A percentile compares a stretch with the other conserved stretches of the same genome.
These are phyloP conservation scores for Penaeus japonicus DNA, from an alignment of 1,140 invertebrate species.

Conservation along the genomic window DNA sequence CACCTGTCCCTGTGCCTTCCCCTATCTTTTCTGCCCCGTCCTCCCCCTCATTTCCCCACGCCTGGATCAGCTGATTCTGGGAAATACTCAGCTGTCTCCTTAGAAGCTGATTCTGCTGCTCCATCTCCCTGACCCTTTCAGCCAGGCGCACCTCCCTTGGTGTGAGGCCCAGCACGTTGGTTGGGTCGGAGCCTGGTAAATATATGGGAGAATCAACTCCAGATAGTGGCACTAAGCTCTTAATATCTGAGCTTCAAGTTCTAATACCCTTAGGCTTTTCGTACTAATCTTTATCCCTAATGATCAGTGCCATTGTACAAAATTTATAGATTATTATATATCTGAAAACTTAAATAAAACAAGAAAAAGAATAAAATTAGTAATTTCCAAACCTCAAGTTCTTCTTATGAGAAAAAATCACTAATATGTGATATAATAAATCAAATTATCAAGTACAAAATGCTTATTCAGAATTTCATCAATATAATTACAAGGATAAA, in stretches of 20 bases:
- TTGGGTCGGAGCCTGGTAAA: constrained; percentile 55
- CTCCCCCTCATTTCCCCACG: constrained; percentile 61
- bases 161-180: constrained; percentile 66
- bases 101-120: constrained; percentile 68
- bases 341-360: no score
- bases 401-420: no score
- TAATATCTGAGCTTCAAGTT: background rate
- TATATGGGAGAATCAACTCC: background rate
- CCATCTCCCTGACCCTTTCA: constrained; percentile 67
- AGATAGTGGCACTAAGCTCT: background rate
- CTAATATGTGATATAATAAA: background rate
- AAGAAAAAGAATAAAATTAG: no score
- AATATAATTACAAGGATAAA: background rate
- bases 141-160: constrained; percentile 66
- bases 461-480: background rate
- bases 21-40: constrained; percentile 24
- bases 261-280: no score
- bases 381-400: background rate
- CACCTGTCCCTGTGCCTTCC: constrained; percentile 30
- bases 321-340: no score
- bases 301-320: no score
- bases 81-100: constrained; percentile 67
- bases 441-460: background rate
- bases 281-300: no score
- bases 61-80: constrained; percentile 67